Evolutionary conservation across 1,140 invertebrate species (phyloP).

Genomic region (Watersipora subatra): DNA sequence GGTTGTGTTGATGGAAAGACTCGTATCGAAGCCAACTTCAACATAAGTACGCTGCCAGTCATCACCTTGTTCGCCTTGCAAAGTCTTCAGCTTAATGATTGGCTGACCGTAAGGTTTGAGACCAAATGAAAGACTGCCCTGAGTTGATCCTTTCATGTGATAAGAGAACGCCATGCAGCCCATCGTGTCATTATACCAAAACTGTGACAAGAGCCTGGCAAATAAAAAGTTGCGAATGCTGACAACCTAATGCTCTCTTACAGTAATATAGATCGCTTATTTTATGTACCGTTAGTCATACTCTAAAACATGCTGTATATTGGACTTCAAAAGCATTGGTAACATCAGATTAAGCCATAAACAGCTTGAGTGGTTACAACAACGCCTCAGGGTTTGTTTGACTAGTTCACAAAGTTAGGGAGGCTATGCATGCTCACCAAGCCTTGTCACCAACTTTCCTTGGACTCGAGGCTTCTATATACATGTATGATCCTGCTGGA

Average conservation of each 20-base stretch:
- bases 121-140: constrained; percentile 18
- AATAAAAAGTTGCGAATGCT: too few species aligned
- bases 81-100: neutral
- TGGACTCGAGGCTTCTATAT: constrained; percentile 23
- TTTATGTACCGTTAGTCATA: too few species aligned
- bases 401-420: too few species aligned
- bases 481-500: constrained; percentile 21
- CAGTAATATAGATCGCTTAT: too few species aligned
- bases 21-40: neutral
- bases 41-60: constrained; percentile 2
- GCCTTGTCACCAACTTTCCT: constrained; percentile 16
- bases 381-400: too few species aligned
- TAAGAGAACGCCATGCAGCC: constrained; percentile 49
- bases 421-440: too few species aligned
- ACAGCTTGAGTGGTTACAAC: too few species aligned
- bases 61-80: constrained; percentile 6
- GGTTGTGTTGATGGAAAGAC: neutral
- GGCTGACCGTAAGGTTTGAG: neutral
- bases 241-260: too few species aligned
- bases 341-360: too few species aligned
- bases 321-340: too few species aligned
- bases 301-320: too few species aligned
- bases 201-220: neutral
- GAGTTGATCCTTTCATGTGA: constrained; percentile 56
- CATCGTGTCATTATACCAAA: constrained; percentile 9